These are phyloP conservation scores for Dinothrombium tinctorium DNA, from an alignment of 1,140 invertebrate genomes.

Conservation along the genomic window DNA sequence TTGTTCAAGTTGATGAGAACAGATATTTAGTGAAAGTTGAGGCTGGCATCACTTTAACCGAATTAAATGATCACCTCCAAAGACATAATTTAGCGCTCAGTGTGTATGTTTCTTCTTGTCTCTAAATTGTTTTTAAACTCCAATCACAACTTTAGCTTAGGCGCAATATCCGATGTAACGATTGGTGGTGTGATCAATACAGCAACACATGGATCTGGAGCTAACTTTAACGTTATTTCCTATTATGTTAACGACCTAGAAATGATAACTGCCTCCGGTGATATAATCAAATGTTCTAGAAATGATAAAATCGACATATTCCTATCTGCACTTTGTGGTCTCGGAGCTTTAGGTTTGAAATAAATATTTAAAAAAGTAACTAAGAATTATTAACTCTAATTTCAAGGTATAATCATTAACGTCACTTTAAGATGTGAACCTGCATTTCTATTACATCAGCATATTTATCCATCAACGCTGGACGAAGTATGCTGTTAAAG, in stretches of 20 bases:
- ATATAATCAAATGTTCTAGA: conserved; percentile 16
- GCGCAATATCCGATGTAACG: conserved; percentile 21
- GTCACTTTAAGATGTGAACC: conserved; percentile 21
- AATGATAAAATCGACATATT: conserved; percentile 19
- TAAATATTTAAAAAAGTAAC: too few species aligned
- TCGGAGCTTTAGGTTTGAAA: conserved; percentile 21
- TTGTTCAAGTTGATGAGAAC: conserved; percentile 19
- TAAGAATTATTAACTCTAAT: too few species aligned
- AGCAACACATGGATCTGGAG: conserved; percentile 22
- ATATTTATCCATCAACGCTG: conserved; percentile 16
- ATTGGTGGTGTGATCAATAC: conserved; percentile 20
- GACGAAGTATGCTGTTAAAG: conserved; percentile 16
- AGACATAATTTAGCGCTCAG: conserved; percentile 18
- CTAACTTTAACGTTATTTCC: conserved; percentile 16
- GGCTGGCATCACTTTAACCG: conserved; percentile 18
- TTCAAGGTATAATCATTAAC: conserved; percentile 21
- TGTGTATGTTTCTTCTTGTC: conserved; percentile 17
- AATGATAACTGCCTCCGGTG: conserved; percentile 19
- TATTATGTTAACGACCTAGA: conserved; percentile 19
- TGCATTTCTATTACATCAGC: conserved; percentile 19
- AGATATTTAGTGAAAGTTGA: conserved; percentile 19
- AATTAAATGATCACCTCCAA: conserved; percentile 19
- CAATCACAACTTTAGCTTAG: conserved; percentile 16
- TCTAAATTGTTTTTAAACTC: background rate
- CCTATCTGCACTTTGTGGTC: conserved; percentile 17